phyloP scores from a whole-genome alignment of 2,113 vertebrate species.

The Tylochromis polylepis region DNA sequence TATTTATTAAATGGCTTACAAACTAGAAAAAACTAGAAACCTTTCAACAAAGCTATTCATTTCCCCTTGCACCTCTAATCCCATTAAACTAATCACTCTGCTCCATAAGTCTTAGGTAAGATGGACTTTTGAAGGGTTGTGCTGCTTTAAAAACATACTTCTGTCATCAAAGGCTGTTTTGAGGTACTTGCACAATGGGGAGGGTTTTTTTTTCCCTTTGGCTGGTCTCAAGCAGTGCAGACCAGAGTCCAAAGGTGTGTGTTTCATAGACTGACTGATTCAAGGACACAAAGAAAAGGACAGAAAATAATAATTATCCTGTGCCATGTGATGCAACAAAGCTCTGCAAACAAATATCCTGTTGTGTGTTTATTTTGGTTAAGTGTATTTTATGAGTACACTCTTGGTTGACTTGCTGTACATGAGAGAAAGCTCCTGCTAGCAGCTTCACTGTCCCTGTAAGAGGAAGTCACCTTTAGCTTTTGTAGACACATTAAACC shows the following conservation, averaged over 20 bases:
- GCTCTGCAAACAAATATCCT: background rate
- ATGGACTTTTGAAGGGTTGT: background rate
- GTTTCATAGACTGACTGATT: background rate
- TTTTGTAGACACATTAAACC: background rate
- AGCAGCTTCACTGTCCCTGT: background rate
- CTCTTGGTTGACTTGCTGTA: background rate
- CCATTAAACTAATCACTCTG: background rate
- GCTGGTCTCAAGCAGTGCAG: slow-evolving; percentile 46
- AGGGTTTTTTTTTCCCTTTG: slow-evolving; percentile 55
- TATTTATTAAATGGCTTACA: background rate
- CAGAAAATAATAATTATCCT: background rate
- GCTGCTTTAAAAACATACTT: background rate
- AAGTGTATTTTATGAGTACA: background rate
- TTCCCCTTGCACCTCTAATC: background rate
- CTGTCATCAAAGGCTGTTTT: slow-evolving; percentile 49
- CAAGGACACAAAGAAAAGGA: background rate
- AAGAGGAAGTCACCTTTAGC: background rate
- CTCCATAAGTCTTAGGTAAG: background rate
- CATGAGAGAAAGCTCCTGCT: background rate
- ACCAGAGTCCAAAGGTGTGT: slow-evolving; percentile 25
- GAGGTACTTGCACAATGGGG: slow-evolving; percentile 48
- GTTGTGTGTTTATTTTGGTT: background rate
- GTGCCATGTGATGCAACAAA: background rate
- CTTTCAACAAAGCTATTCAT: background rate
- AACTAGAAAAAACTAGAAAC: background rate